Conservation (phyloP, 1,140 invertebrate genomes). For the Chlorops oryzae region DNA sequence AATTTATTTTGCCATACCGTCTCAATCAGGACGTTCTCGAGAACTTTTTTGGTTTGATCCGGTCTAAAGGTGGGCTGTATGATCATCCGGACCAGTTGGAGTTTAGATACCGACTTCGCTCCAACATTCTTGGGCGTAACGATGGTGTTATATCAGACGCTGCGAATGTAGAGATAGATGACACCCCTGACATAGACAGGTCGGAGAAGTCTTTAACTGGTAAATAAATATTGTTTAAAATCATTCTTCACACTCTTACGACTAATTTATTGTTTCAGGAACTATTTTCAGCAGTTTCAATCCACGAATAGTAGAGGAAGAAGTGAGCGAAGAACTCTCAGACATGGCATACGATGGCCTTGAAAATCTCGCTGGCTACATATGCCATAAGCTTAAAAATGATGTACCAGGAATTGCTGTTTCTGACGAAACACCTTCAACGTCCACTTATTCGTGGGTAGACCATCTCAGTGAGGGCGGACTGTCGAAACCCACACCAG, state of each 20-base stretch:
- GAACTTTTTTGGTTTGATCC: constrained; percentile 27
- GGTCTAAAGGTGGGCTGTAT: no score
- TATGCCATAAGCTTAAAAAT: no score
- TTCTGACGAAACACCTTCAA: background rate
- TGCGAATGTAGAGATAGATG: constrained; percentile 13
- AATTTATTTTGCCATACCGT: constrained; percentile 22
- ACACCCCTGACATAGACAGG: background rate
- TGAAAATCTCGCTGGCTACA: no score
- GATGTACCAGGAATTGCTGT: no score
- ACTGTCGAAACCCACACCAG: background rate
- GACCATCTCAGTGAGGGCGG: background rate
- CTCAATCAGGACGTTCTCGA: constrained; percentile 32
- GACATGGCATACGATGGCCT: no score
- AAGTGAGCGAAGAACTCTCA: no score
- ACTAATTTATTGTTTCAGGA: background rate
- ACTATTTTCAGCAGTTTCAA: background rate
- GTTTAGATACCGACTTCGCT: constrained; percentile 9
- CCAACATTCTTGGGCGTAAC: constrained; percentile 15
- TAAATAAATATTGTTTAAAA: no score
- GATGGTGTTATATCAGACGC: constrained; percentile 7
- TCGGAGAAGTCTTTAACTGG: background rate
- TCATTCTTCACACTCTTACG: background rate
- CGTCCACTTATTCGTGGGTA: background rate
- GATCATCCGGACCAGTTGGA: constrained; percentile 5
- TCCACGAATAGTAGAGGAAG: background rate